A percentile compares a stretch with the other conserved stretches of the same genome.
Evolutionary conservation across 2,797 vertebrate genomes (phyloP).

Genomic region (Rhabdophis nuchalis): DNA sequence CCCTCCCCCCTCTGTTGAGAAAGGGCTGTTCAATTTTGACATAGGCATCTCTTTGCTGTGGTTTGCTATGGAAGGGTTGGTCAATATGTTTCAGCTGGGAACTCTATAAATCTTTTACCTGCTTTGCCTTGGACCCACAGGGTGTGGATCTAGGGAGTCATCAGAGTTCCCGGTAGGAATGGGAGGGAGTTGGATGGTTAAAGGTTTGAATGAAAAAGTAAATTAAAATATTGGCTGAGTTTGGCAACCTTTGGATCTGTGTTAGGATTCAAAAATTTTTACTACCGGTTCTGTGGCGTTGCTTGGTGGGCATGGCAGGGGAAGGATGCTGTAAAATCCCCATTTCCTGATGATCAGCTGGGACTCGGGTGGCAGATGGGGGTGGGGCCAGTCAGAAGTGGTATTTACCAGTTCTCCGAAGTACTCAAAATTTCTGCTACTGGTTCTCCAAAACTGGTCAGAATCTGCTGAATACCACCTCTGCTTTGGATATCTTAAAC

Average conservation of each 20-base stretch:
- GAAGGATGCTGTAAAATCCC: no score
- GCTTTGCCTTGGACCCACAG: background rate
- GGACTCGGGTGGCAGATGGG: no score
- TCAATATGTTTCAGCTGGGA: background rate
- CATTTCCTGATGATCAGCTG: no score
- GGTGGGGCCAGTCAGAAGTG: no score
- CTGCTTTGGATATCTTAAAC: background rate
- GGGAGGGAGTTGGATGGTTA: background rate
- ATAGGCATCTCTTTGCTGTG: background rate
- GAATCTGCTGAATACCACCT: no score
- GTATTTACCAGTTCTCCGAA: no score
- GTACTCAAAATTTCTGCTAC: no score
- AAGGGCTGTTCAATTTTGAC: background rate
- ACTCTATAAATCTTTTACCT: background rate
- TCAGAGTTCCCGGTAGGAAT: background rate
- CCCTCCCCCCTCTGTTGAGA: background rate
- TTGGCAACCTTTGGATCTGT: background rate
- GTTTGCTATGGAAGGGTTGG: background rate
- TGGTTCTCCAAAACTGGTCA: no score
- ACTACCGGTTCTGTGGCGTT: no score
- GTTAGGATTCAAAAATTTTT: no score
- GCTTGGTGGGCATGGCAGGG: no score
- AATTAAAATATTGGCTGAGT: background rate
- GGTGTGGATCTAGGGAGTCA: background rate
- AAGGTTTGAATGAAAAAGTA: background rate